These are phyloP conservation scores for Cariama cristata DNA, from an alignment of 2,113 vertebrate genomes.

Conservation along the genomic window DNA sequence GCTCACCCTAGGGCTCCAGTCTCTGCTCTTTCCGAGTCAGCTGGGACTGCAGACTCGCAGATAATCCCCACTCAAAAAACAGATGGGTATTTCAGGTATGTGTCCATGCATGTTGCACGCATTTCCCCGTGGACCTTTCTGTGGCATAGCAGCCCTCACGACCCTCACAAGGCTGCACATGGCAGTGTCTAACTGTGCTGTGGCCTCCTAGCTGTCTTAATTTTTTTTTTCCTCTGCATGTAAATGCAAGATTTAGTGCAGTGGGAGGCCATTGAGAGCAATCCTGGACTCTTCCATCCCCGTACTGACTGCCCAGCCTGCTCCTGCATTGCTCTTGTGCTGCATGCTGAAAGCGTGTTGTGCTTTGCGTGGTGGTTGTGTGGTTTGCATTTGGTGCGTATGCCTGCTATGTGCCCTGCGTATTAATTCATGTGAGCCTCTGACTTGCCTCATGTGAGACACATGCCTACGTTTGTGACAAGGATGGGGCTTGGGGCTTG, in stretches of 20 bases:
- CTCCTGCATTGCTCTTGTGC: fast-evolving
- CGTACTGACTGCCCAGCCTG: fast-evolving
- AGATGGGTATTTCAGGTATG: neutral
- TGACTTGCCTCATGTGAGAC: fast-evolving
- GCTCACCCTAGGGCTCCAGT: neutral
- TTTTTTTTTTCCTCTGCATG: neutral
- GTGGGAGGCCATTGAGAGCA: neutral
- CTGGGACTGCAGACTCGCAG: neutral
- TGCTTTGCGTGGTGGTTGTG: neutral
- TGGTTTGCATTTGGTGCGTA: neutral
- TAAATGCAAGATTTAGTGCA: neutral
- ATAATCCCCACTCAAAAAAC: neutral
- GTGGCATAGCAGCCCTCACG: fast-evolving
- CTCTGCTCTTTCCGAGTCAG: neutral
- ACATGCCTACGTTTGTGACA: neutral
- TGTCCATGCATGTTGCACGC: fast-evolving
- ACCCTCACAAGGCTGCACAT: neutral
- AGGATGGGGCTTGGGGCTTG: neutral
- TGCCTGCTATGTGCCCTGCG: neutral
- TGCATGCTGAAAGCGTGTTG: fast-evolving
- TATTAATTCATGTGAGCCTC: neutral
- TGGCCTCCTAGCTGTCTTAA: neutral
- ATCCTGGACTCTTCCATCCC: fast-evolving
- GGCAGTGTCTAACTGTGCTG: fast-evolving
- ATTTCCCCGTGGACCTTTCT: neutral